Percentiles rank a stretch among this genome's conserved stretches.
Evolutionary conservation across 2,113 vertebrate genomes (phyloP).

Genomic region (Colossoma macropomum): DNA sequence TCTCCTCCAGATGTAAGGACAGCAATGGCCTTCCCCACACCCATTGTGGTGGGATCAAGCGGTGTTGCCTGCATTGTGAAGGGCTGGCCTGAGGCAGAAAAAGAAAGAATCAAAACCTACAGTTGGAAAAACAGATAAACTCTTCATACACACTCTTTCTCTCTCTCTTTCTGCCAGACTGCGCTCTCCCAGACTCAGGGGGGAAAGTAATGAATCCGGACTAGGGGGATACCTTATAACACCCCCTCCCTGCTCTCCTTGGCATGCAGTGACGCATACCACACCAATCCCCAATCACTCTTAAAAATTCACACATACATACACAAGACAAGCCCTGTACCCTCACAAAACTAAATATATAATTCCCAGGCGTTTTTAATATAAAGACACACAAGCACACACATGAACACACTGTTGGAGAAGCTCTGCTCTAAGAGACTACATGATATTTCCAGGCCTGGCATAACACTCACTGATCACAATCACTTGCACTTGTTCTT

Average conservation of each 20-base stretch:
- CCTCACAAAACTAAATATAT: background rate
- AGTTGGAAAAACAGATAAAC: background rate
- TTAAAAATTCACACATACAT: background rate
- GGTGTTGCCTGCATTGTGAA: slow-evolving; percentile 59
- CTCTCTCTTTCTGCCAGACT: background rate
- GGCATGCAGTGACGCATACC: slow-evolving; percentile 20
- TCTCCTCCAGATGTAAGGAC: slow-evolving; percentile 94
- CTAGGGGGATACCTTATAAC: slow-evolving; percentile 19
- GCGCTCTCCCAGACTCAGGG: background rate
- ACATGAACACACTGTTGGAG: no score
- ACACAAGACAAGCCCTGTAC: background rate
- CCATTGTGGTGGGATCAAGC: slow-evolving; percentile 76
- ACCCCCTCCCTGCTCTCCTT: background rate
- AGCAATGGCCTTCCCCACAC: slow-evolving; percentile 87
- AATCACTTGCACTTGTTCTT: no score
- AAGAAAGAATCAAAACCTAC: slow-evolving; percentile 5
- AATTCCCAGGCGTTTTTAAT: no score
- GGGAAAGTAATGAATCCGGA: slow-evolving; percentile 10
- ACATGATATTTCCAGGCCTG: no score
- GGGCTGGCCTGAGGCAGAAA: slow-evolving; percentile 12
- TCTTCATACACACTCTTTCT: background rate
- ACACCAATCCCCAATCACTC: background rate
- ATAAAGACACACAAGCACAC: no score
- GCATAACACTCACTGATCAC: no score
- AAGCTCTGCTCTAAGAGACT: no score